Conservation (phyloP, 64 coral and sea anemone genomes). For the Pocillopora verrucosa region DNA sequence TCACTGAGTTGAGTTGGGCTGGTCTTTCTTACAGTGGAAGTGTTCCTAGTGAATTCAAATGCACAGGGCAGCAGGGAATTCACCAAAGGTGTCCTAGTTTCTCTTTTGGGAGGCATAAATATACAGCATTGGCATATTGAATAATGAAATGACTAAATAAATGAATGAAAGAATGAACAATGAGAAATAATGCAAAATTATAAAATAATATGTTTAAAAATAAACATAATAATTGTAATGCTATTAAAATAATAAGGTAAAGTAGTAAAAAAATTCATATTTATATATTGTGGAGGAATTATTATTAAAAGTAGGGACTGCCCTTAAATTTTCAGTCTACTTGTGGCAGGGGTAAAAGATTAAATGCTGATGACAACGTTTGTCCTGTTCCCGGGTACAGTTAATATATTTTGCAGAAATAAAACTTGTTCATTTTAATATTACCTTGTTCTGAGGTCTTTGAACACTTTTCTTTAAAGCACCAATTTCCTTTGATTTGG, state of each 20-base stretch:
- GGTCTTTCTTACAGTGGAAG: slow-evolving; percentile 28
- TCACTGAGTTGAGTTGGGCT: not conserved
- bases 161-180: not conserved
- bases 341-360: not conserved
- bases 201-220: not conserved
- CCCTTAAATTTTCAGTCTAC: not conserved
- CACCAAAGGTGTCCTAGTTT: not conserved
- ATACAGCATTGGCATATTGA: no score
- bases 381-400: not conserved
- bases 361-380: not conserved
- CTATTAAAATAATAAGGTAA: not conserved
- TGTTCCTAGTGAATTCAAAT: slow-evolving; percentile 1
- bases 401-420: not conserved
- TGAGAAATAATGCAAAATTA: not conserved
- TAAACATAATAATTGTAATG: not conserved
- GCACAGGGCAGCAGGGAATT: not conserved
- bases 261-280: not conserved
- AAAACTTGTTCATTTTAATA: not conserved
- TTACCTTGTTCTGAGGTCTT: slow-evolving; percentile 28
- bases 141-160: not conserved
- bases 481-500: slow-evolving; percentile 31
- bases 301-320: not conserved
- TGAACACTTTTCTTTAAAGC: slow-evolving; percentile 25
- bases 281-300: not conserved
- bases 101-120: not conserved